A percentile compares a stretch with the other conserved stretches of the same genome.
Evolutionary conservation across 2,113 vertebrate genomes (phyloP).

Genomic region (Galeopterus variegatus): DNA sequence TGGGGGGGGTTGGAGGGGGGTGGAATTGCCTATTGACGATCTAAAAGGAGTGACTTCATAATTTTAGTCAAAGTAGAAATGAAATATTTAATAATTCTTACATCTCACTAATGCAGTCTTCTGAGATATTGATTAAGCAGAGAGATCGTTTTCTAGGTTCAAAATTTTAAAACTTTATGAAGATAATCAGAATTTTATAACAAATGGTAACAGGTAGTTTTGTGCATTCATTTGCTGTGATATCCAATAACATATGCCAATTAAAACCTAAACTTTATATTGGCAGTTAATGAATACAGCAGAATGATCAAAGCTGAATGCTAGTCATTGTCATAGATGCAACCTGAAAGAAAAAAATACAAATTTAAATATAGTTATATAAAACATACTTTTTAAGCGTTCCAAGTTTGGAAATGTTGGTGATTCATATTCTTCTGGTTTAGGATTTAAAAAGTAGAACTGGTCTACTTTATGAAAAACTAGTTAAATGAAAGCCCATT

Average conservation of each 20-base stretch:
- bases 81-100: constrained; percentile 46
- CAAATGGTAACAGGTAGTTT: constrained; percentile 33
- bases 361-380: constrained; percentile 40
- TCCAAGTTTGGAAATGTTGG: background rate
- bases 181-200: constrained; percentile 39
- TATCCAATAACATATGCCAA: background rate
- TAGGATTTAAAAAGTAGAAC: constrained; percentile 1
- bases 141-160: constrained; percentile 44
- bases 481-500: background rate
- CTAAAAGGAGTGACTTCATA: constrained; percentile 30
- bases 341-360: constrained; percentile 86
- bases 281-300: background rate
- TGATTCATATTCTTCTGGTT: background rate
- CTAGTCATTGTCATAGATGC: constrained; percentile 92
- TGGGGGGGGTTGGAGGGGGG: fast-evolving
- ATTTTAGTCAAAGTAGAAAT: constrained; percentile 41
- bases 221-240: constrained; percentile 1
- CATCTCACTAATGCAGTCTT: background rate
- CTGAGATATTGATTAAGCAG: constrained; percentile 31
- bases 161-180: constrained; percentile 50
- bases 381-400: background rate
- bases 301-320: background rate
- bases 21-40: background rate
- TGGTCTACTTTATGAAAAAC: constrained; percentile 32
- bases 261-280: constrained; percentile 36